Percentiles rank a stretch among this genome's conserved stretches.
Evolutionary conservation across 2,113 vertebrate species (phyloP).

Genomic region (Eudyptes chrysolophus): DNA sequence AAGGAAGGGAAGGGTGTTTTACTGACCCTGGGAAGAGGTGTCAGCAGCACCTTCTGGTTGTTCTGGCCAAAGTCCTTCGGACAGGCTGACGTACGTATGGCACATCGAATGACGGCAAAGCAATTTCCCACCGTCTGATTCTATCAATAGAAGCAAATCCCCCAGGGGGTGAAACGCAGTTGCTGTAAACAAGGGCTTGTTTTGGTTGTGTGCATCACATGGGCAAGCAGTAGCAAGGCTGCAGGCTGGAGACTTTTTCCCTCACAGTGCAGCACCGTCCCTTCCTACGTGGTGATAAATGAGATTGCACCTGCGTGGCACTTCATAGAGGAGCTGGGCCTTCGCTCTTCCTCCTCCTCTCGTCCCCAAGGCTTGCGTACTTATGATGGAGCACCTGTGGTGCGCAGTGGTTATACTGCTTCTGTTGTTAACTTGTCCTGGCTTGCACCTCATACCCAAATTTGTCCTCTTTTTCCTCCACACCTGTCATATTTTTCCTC

Average conservation of each 20-base stretch:
- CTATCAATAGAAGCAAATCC: neutral
- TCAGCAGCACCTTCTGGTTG: neutral
- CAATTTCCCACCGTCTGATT: slow-evolving; percentile 16
- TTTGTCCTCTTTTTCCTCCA: neutral
- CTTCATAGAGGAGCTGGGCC: neutral
- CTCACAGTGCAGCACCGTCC: rapidly evolving
- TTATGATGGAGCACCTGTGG: neutral
- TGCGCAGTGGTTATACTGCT: neutral
- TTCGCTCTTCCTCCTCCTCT: neutral
- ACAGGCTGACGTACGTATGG: neutral
- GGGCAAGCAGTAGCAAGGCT: neutral
- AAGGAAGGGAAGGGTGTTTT: neutral
- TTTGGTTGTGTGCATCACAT: neutral
- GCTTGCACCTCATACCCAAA: neutral
- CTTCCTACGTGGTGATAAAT: neutral
- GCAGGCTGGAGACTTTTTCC: neutral
- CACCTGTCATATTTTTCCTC: neutral
- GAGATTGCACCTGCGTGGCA: neutral
- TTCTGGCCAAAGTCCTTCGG: neutral
- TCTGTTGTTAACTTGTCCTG: neutral
- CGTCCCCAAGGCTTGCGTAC: neutral
- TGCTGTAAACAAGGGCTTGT: neutral
- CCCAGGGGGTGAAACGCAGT: neutral
- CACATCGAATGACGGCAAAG: slow-evolving; percentile 5
- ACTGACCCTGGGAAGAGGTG: neutral